Evolutionary conservation across 2,888 invertebrate species (phyloP).

Genomic region (Poecilus cupreus): DNA sequence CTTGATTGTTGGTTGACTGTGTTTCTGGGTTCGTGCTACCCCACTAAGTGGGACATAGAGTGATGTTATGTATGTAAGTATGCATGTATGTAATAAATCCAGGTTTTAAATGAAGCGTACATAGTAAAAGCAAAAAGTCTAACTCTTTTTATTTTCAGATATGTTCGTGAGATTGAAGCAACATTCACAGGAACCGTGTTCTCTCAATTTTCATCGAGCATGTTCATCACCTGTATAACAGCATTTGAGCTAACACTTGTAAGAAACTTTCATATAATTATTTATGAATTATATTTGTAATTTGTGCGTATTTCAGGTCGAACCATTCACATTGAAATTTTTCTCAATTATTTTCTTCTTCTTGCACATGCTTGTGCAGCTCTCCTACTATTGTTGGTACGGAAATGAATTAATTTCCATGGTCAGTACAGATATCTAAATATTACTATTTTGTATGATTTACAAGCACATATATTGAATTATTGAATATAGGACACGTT

Average conservation of each 20-base stretch:
- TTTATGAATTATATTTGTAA: constrained; percentile 3
- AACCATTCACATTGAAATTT: constrained; percentile 69
- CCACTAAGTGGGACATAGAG: too few species aligned
- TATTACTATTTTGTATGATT: background rate
- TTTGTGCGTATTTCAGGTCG: constrained; percentile 62
- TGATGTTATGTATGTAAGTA: too few species aligned
- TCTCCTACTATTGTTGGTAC: constrained; percentile 74
- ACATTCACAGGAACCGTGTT: constrained; percentile 71
- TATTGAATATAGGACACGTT: background rate
- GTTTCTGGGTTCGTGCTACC: too few species aligned
- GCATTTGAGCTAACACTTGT: constrained; percentile 74
- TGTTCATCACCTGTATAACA: constrained; percentile 73
- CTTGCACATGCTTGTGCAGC: constrained; percentile 71
- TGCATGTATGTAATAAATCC: too few species aligned
- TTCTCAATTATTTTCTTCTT: constrained; percentile 71
- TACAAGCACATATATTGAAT: too few species aligned
- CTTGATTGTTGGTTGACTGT: too few species aligned
- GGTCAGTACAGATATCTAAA: constrained; percentile 67
- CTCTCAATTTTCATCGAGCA: constrained; percentile 72
- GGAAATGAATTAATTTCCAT: constrained; percentile 73
- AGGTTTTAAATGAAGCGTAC: too few species aligned
- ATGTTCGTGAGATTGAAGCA: constrained; percentile 70
- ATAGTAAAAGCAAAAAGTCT: too few species aligned
- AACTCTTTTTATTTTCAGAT: constrained; percentile 64
- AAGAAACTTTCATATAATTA: constrained; percentile 63